Base-by-base conservation (phyloP, 2,797 vertebrate species). In the Moxostoma hubbsi region DNA sequence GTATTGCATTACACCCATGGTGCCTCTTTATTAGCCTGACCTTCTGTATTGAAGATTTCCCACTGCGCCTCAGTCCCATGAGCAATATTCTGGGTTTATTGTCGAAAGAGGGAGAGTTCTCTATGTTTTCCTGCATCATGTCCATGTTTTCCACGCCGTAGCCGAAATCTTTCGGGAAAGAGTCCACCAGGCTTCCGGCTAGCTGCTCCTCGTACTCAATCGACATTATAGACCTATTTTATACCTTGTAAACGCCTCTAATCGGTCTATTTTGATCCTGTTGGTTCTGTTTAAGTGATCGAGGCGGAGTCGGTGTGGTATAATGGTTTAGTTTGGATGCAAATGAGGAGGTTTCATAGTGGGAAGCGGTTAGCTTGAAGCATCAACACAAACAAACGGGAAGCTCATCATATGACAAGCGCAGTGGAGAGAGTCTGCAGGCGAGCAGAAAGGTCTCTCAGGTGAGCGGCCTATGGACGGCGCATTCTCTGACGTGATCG, bases 11-110 rank as follows among this genome's bases (percentile, higher is more conserved):
- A 24, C 24, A 24, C 24, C 24, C 24, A 24, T 24, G 24, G 24
- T 24, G 2, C 24, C 62, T 62, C 36, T 15, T 18, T 18, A 24
- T 24, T 24, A 24, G 24, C 24, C 67, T 64, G 83, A 97, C 96
- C 95, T 98, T 98, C 93, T 98, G 97, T 77, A 98, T 98, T 5
- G 96, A 98, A 1, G 96, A 98, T 78, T 98, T 98, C 0, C 97
- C 96, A 75, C 96, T 97, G 81, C 97, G 93, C 83, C 97, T 90
- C 75, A 98, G 92, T 5, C 97, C 97, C 97, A 97, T 97, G 7
- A 98, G 92, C 69, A 98, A 89, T 2, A 98, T 97, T 62, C 95
- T 92, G 0, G 97, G 96, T 77, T 97, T 96, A 80, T 85, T 91
- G 85, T 96, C 95, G 58, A 91, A 88, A 49, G 82, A 89, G 46